A percentile compares a stretch with the other conserved stretches of the same genome.
Evolutionary conservation across 2,888 invertebrate species (phyloP).

Genomic region (Agrochola circellaris): DNA sequence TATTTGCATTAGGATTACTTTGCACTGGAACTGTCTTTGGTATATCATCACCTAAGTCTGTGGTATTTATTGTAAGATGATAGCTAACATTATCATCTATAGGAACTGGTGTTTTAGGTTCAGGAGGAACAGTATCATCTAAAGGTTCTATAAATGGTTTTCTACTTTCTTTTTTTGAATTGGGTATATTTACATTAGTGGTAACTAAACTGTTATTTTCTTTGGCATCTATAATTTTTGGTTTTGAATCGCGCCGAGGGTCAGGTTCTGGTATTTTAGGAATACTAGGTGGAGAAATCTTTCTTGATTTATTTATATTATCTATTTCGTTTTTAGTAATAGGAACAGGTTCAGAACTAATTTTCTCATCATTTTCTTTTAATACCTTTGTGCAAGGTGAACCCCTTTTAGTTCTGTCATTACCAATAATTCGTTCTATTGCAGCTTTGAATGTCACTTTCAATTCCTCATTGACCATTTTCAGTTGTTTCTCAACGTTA

Average conservation of each 20-base stretch:
- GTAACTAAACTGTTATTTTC: conserved; percentile 34
- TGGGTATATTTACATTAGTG: conserved; percentile 25
- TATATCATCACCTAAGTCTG: conserved; percentile 73
- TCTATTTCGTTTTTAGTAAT: conserved; percentile 44
- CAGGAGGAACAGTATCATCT: conserved; percentile 41
- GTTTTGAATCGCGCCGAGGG: conserved; percentile 21
- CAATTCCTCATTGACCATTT: conserved; percentile 83
- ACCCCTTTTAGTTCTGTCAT: conserved; percentile 69
- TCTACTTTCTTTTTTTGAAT: conserved; percentile 31
- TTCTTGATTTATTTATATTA: conserved; percentile 24
- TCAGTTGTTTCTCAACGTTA: conserved; percentile 80
- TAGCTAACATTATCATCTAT: conserved; percentile 83
- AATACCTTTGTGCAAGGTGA: conserved; percentile 57
- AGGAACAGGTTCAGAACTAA: conserved; percentile 19
- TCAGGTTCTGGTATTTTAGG: conserved; percentile 33
- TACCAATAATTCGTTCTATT: conserved; percentile 80
- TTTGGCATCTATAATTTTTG: conserved; percentile 39
- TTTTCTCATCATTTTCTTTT: conserved; percentile 45
- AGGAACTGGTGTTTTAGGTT: conserved; percentile 60
- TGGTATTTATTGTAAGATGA: conserved; percentile 86
- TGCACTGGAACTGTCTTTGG: conserved; percentile 59
- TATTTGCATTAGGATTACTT: conserved; percentile 60
- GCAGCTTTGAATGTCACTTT: conserved; percentile 84
- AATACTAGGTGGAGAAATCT: conserved; percentile 27
- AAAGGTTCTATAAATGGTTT: conserved; percentile 64